Evolutionary conservation across 2,888 invertebrate species (phyloP), one percentile per base, ranked within the genome.

Genomic region (Cheilosia soror): DNA sequence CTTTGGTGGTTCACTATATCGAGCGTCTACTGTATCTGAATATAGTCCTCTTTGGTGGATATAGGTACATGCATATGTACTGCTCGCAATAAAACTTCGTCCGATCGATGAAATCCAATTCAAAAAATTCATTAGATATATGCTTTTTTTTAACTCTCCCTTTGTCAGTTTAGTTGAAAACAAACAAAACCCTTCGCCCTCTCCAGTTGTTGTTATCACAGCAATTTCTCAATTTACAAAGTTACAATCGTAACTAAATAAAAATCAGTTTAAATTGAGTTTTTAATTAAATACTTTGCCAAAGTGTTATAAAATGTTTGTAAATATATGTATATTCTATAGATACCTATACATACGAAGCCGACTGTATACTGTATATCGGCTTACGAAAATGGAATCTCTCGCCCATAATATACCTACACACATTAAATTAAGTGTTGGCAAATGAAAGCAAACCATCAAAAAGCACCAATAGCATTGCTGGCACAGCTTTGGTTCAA

Each of bases 281-380:
- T 82, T 78, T 82, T 65, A 82, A 82, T 82, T 78, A 82, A 82
- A 72, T 72, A 62, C 77, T 82, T 62, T 11, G 37, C 58, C n/a
- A 40, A 66, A 82, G 81, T 76, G 69, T 76, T 69, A 58, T 65
- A 37, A 37, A 66, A 33, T 75, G 49, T 42, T 65, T 71, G 37
- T 58, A 33, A 33, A 71, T 27, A 66, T 58, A 65, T 62, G 65
- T 71, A 37, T 37, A 11, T 44, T 66, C 65, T 76, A 60, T 53
- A 66, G 40, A 25, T 5, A 11, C 5, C 9, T 53, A 53, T 9
- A 49, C 9, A 49, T 2, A 15, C n/a, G 15, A 20, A 25, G n/a
- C 7, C 53, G 9, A 11, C n/a, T 11, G 37, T n/a, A 66, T 71
- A 37, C 37, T 37, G 9, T n/a, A 66, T 71, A 82, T 77, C 72